These are phyloP conservation scores for Ceratina australensis DNA, from an alignment of 1,140 invertebrate species.

Conservation along the genomic window DNA sequence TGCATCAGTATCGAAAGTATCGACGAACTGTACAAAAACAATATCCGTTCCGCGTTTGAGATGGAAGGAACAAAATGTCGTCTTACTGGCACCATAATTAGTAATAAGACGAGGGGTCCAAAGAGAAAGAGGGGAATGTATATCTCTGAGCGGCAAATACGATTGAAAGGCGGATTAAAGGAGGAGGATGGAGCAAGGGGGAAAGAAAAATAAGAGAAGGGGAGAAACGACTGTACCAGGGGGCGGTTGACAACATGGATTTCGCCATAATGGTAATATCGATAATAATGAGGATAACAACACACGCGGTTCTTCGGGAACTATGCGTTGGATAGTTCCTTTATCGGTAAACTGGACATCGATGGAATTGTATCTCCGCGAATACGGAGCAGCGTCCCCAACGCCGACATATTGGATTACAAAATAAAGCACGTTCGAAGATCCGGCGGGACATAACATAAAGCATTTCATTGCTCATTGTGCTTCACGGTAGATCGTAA, in stretches of 20 bases:
- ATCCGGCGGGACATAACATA: slow-evolving; percentile 43
- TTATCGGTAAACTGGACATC: background rate
- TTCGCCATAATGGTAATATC: slow-evolving; percentile 68
- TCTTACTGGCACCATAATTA: slow-evolving; percentile 76
- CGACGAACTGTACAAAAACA: slow-evolving; percentile 49
- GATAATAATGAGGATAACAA: slow-evolving; percentile 50
- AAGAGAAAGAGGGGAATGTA: slow-evolving; percentile 33
- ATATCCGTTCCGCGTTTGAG: slow-evolving; percentile 70
- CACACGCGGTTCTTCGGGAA: slow-evolving; percentile 52
- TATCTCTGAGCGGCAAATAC: slow-evolving; percentile 56
- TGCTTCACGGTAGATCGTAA: background rate
- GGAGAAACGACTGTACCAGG: slow-evolving; percentile 63
- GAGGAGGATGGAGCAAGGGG: slow-evolving; percentile 50
- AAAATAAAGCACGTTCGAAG: slow-evolving; percentile 61
- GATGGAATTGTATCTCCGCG: slow-evolving; percentile 5
- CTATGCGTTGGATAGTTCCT: background rate
- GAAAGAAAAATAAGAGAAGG: slow-evolving; percentile 60
- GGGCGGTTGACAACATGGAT: slow-evolving; percentile 67
- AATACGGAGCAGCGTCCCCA: slow-evolving; percentile 44
- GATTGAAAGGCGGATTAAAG: slow-evolving; percentile 59
- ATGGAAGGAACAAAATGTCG: slow-evolving; percentile 77
- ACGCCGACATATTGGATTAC: slow-evolving; percentile 64
- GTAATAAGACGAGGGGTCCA: slow-evolving; percentile 46
- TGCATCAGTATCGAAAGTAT: slow-evolving; percentile 49
- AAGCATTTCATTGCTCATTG: background rate